Evolutionary conservation across 2,113 vertebrate genomes (phyloP).

Genomic region (Cichladusa arquata): DNA sequence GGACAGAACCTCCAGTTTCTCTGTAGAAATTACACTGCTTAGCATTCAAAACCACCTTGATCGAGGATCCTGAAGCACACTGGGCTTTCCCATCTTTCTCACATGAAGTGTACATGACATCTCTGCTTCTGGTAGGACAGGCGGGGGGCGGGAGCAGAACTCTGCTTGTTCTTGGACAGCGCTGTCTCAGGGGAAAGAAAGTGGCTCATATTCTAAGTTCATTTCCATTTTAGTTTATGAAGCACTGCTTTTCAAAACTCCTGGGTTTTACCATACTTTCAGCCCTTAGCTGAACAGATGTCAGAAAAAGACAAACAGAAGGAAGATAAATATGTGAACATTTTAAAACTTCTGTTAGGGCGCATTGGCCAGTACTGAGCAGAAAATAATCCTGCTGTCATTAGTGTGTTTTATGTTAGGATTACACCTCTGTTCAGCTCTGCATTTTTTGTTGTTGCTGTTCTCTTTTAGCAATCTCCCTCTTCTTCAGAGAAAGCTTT

Average conservation of each 20-base stretch:
- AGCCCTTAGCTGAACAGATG: neutral
- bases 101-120: rapidly evolving
- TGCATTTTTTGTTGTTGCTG: neutral
- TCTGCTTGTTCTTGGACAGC: neutral
- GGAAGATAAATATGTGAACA: neutral
- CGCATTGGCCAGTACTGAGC: neutral
- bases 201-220: neutral
- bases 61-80: neutral
- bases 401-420: neutral
- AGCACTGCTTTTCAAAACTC: neutral
- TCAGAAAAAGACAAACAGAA: neutral
- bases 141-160: rapidly evolving
- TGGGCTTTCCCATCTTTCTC: neutral
- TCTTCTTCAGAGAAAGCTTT: neutral
- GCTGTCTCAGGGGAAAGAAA: neutral
- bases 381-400: neutral
- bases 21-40: neutral
- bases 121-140: rapidly evolving
- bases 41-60: neutral
- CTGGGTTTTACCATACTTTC: neutral
- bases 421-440: neutral
- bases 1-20: neutral
- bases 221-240: neutral
- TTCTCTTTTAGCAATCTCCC: neutral
- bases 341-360: neutral